A percentile compares a stretch with the other conserved stretches of the same genome.
Evolutionary conservation across 2,113 vertebrate species (phyloP).

Genomic region (Amblyornis subalaris): DNA sequence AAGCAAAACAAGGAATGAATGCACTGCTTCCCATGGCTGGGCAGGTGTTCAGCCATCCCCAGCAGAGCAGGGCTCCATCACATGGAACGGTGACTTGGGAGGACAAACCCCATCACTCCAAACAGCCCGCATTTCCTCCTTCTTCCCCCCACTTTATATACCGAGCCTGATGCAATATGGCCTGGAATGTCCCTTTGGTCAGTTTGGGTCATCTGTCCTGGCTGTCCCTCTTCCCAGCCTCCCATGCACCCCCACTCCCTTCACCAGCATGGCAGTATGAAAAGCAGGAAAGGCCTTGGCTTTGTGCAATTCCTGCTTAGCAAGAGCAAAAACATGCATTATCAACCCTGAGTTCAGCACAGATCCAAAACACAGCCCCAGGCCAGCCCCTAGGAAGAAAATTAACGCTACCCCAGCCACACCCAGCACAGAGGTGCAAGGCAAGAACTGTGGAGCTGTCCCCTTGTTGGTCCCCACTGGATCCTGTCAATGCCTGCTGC

Average conservation of each 20-base stretch:
- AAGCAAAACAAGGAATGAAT: neutral
- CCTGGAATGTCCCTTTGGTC: neutral
- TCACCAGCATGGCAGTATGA: neutral
- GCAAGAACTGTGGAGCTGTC: neutral
- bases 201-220: neutral
- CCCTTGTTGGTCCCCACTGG: neutral
- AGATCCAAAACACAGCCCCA: neutral
- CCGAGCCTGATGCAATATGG: neutral
- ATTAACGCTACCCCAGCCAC: neutral
- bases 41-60: neutral
- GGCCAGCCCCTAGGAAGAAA: neutral
- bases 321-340: neutral
- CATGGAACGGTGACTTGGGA: neutral
- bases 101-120: neutral
- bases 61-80: neutral
- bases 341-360: neutral
- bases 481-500: neutral
- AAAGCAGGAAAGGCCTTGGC: neutral
- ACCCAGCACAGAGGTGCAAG: neutral
- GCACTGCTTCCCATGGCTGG: neutral
- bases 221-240: neutral
- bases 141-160: neutral
- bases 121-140: neutral
- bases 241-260: neutral
- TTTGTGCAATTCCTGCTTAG: neutral